Evolutionary conservation across 2,888 invertebrate genomes (phyloP).

Genomic region (Melinaea menophilus): DNA sequence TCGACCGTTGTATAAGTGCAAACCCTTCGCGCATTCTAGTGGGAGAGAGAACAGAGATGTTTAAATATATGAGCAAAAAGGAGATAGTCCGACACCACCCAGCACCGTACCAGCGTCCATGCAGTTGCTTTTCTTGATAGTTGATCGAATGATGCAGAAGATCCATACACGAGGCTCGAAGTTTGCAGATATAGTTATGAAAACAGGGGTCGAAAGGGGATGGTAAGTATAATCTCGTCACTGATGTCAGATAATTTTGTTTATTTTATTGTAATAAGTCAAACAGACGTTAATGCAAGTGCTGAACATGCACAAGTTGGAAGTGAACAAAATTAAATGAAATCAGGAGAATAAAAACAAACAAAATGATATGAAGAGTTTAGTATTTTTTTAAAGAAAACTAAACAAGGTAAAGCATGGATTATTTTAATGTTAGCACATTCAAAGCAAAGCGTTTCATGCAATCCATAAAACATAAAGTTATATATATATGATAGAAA

Average conservation of each 20-base stretch:
- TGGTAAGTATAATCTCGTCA: conserved; percentile 68
- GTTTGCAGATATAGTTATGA: conserved; percentile 44
- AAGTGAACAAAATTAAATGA: conserved; percentile 74
- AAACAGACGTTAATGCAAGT: conserved; percentile 43
- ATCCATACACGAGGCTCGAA: conserved; percentile 54
- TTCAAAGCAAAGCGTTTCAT: conserved; percentile 38
- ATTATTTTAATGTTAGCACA: conserved; percentile 29
- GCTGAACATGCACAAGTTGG: conserved; percentile 47
- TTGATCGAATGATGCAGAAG: conserved; percentile 57
- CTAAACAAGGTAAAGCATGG: conserved; percentile 22
- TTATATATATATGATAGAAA: conserved; percentile 15
- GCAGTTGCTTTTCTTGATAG: conserved; percentile 62
- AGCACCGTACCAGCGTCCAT: conserved; percentile 70
- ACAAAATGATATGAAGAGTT: conserved; percentile 42
- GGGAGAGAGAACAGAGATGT: conserved; percentile 66
- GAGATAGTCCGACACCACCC: conserved; percentile 64
- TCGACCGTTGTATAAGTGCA: conserved; percentile 78
- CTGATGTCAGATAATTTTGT: conserved; percentile 76
- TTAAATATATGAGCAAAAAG: conserved; percentile 54
- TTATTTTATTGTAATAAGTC: conserved; percentile 38
- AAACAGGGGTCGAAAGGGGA: conserved; percentile 38
- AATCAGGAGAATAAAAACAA: conserved; percentile 68
- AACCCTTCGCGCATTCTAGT: conserved; percentile 82
- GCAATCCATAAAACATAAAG: conserved; percentile 38
- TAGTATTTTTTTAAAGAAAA: conserved; percentile 13